These are phyloP conservation scores for Cottus gobio DNA, from an alignment of 2,113 vertebrate genomes.

Conservation along the genomic window DNA sequence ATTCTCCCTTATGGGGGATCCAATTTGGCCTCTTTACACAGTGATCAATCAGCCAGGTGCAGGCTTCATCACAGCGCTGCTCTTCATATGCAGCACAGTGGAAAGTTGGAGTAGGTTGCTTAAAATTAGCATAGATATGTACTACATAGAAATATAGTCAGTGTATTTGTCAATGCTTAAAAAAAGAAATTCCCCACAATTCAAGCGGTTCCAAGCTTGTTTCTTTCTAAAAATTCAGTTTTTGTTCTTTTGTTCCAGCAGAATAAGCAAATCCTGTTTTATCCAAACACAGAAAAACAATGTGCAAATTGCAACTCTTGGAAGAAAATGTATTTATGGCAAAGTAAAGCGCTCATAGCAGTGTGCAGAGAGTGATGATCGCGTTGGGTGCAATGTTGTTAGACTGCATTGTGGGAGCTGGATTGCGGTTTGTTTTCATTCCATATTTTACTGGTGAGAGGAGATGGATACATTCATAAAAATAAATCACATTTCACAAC, in stretches of 20 bases:
- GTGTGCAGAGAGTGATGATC: background rate
- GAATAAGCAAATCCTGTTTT: constrained; percentile 23
- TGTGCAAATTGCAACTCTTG: constrained; percentile 1
- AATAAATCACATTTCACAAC: background rate
- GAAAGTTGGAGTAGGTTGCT: background rate
- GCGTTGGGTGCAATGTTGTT: background rate
- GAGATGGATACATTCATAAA: background rate
- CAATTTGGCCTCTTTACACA: constrained; percentile 28
- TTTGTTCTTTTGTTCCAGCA: constrained; percentile 15
- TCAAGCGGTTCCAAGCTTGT: constrained; percentile 7
- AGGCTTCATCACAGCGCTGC: background rate
- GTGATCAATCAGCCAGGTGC: constrained; percentile 36
- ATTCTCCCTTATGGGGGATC: constrained; percentile 5
- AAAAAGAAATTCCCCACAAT: background rate
- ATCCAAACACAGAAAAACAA: constrained; percentile 6
- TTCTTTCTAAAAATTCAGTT: constrained; percentile 7
- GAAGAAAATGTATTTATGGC: background rate
- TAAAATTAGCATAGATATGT: background rate
- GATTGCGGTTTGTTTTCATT: background rate
- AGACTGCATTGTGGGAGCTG: background rate
- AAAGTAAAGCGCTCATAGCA: background rate
- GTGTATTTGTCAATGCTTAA: constrained; percentile 6
- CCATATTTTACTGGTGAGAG: background rate
- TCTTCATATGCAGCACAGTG: background rate
- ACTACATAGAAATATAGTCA: background rate